Conservation (phyloP, 2,888 invertebrate genomes). For the Campoletis raptor region DNA sequence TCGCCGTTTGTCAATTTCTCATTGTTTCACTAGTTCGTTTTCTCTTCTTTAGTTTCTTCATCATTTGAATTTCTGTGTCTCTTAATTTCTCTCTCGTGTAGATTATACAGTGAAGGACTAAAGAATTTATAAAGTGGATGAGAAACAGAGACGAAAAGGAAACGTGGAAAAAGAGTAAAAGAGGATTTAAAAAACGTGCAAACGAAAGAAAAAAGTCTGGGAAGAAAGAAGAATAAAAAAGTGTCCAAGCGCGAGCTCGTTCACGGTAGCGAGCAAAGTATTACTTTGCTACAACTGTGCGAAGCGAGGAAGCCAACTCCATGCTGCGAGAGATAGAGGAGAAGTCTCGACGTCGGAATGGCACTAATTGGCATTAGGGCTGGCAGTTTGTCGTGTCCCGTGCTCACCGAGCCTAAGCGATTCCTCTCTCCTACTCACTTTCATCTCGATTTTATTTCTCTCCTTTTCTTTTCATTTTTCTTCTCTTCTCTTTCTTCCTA, state of each 20-base stretch:
- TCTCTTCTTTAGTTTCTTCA: slow-evolving; percentile 40
- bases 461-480: not conserved
- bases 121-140: slow-evolving; percentile 52
- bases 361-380: slow-evolving; percentile 84
- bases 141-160: slow-evolving; percentile 34
- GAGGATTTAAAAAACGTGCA: slow-evolving; percentile 8
- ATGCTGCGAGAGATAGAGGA: slow-evolving; percentile 56
- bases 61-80: not conserved
- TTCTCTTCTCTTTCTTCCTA: not conserved
- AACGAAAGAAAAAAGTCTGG: slow-evolving; percentile 18
- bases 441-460: slow-evolving; percentile 31
- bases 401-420: slow-evolving; percentile 70
- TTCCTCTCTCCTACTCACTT: slow-evolving; percentile 63
- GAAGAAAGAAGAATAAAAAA: slow-evolving; percentile 53
- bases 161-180: not conserved
- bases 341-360: slow-evolving; percentile 79
- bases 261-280: slow-evolving; percentile 51
- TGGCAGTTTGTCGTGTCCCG: slow-evolving; percentile 82
- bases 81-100: not conserved
- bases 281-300: slow-evolving; percentile 39
- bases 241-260: slow-evolving; percentile 71
- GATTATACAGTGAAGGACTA: slow-evolving; percentile 36
- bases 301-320: slow-evolving; percentile 71
- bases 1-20: slow-evolving; percentile 19
- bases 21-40: slow-evolving; percentile 24